A percentile compares a stretch with the other conserved stretches of the same genome.
These are phyloP conservation scores for Tolmerus cingulatus DNA, from an alignment of 2,888 invertebrate species.

Conservation along the genomic window DNA sequence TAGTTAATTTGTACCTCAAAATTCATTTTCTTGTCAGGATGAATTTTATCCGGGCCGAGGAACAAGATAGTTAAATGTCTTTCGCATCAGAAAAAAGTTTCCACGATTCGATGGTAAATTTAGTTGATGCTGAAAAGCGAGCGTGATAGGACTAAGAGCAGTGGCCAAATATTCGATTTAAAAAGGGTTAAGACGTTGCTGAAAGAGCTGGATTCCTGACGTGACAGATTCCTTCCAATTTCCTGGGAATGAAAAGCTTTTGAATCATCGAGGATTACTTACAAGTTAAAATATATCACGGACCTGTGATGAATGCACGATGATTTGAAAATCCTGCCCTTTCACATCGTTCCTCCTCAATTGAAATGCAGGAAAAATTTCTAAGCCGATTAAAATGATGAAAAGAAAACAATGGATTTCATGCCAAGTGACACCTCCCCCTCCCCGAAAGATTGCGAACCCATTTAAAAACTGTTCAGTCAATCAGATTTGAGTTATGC, in stretches of 20 bases:
- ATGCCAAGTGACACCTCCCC: not conserved
- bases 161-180: slow-evolving; percentile 10
- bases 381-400: not conserved
- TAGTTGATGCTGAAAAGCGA: not conserved
- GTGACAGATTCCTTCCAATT: slow-evolving; percentile 10
- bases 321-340: not conserved
- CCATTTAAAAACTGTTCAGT: not conserved
- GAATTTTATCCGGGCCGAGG: not conserved
- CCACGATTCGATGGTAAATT: not conserved
- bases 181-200: not conserved
- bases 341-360: not conserved
- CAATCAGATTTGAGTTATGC: not conserved
- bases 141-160: not conserved
- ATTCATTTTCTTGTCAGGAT: not conserved
- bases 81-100: not conserved
- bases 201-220: not conserved
- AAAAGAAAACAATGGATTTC: not conserved
- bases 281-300: not conserved
- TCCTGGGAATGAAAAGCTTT: not conserved
- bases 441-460: not conserved
- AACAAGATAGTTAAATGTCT: not conserved
- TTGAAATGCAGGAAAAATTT: not conserved
- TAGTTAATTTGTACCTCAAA: slow-evolving; percentile 11
- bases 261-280: not conserved
- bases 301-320: not conserved